Conservation (phyloP, 2,113 vertebrate genomes). For the Eulacestoma nigropectus region DNA sequence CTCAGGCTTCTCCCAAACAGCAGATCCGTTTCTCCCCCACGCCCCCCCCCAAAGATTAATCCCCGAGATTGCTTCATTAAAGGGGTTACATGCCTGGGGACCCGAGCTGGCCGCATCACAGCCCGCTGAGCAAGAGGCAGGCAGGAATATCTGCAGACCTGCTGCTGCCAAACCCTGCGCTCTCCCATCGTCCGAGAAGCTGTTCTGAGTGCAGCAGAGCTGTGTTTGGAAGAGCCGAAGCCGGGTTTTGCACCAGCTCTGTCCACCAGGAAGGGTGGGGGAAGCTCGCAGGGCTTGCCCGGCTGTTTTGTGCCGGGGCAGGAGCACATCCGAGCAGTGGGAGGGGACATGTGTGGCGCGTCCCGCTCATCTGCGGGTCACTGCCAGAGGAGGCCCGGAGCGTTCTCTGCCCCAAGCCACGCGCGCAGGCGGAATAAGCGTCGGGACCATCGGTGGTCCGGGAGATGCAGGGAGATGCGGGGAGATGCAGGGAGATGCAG, state of each 20-base stretch:
- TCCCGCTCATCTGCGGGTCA: not conserved
- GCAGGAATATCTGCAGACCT: too few relatives aligned
- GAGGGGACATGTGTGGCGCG: not conserved
- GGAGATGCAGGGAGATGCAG: too few relatives aligned
- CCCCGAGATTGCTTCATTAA: not conserved
- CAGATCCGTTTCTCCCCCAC: rapidly evolving
- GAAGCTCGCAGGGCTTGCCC: not conserved
- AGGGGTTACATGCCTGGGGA: too few relatives aligned
- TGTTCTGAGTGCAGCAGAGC: not conserved
- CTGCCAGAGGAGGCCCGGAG: too few relatives aligned
- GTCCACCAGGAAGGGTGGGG: not conserved
- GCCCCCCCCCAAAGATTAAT: rapidly evolving
- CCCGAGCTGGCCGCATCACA: rapidly evolving
- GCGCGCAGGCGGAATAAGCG: rapidly evolving
- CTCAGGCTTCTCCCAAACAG: not conserved
- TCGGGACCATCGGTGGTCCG: rapidly evolving
- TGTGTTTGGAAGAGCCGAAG: too few relatives aligned
- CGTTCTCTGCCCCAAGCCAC: too few relatives aligned
- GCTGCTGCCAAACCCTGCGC: not conserved
- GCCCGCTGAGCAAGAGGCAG: rapidly evolving
- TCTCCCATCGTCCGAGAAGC: too few relatives aligned
- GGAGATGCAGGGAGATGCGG: not conserved
- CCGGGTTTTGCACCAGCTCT: not conserved
- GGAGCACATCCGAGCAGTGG: not conserved
- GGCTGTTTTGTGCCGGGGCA: rapidly evolving